Percentiles rank a stretch among this genome's conserved stretches.
Evolutionary conservation across 2,797 vertebrate species (phyloP).

Genomic region (Poeciliopsis infans): DNA sequence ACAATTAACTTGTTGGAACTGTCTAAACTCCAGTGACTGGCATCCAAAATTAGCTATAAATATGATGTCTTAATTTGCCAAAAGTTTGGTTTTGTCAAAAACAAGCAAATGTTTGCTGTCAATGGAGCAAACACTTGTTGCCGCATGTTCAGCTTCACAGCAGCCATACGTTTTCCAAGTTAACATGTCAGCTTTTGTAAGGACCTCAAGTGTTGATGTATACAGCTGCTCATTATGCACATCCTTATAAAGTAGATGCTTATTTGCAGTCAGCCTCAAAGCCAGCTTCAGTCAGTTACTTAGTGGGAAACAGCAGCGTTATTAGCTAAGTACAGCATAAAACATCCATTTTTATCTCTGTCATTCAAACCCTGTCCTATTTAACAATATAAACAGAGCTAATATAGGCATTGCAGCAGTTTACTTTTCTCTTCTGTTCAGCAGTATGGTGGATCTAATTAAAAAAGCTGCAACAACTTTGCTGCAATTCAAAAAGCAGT

Average conservation of each 20-base stretch:
- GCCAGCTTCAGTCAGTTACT: constrained; percentile 21
- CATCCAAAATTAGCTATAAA: background rate
- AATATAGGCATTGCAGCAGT: background rate
- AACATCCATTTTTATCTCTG: constrained; percentile 15
- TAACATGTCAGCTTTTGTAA: background rate
- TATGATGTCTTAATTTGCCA: background rate
- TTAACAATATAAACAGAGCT: constrained; percentile 16
- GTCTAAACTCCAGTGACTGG: background rate
- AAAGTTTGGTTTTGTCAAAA: background rate
- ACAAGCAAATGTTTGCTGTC: too few relatives aligned
- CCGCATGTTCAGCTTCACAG: background rate
- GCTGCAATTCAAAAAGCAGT: background rate
- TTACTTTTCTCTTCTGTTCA: background rate
- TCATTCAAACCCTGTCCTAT: background rate
- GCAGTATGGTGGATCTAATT: background rate
- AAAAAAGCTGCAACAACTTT: background rate
- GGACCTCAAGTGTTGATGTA: background rate
- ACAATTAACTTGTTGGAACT: background rate
- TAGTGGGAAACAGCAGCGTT: constrained; percentile 21
- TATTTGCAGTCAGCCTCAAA: background rate
- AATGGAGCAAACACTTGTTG: background rate
- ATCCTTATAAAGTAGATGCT: background rate
- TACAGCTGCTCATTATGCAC: constrained; percentile 3
- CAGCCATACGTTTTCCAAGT: background rate
- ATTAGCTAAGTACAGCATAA: constrained; percentile 37